A percentile compares a stretch with the other conserved stretches of the same genome.
Evolutionary conservation across 2,888 invertebrate genomes (phyloP).

Genomic region (Lycocerus yunnanus): DNA sequence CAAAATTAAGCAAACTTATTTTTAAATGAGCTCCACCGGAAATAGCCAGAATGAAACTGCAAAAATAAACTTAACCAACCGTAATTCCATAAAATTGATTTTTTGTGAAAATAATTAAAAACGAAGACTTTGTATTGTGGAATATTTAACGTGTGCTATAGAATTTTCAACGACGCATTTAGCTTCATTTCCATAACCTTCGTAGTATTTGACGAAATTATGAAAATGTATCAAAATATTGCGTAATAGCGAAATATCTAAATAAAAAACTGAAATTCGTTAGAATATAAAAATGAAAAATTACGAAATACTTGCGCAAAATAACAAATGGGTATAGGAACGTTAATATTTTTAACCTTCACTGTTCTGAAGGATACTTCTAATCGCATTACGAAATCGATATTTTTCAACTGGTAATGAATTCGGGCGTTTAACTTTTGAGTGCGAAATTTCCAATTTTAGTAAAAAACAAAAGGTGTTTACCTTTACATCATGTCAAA

Average conservation of each 20-base stretch:
- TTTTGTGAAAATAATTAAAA: not conserved
- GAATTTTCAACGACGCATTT: not conserved
- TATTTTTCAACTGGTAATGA: not conserved
- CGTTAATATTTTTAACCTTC: constrained; percentile 15
- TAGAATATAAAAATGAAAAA: constrained; percentile 1
- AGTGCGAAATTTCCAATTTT: not conserved
- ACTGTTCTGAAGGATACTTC: not conserved
- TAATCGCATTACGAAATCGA: constrained; percentile 7
- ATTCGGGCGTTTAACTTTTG: not conserved
- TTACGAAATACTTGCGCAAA: constrained; percentile 14
- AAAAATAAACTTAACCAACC: constrained; percentile 18
- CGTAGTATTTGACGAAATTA: not conserved
- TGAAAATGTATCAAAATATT: not conserved
- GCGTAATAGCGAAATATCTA: not conserved
- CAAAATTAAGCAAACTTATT: constrained; percentile 15
- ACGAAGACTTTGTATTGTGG: not conserved
- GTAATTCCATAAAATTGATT: constrained; percentile 7
- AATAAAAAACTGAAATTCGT: not conserved
- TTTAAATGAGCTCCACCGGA: constrained; percentile 15
- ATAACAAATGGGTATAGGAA: not conserved
- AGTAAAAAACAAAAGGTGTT: not conserved
- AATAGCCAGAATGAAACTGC: constrained; percentile 6
- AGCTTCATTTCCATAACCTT: not conserved
- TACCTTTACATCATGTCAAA: not conserved
- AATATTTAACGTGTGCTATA: not conserved